Percentiles rank a stretch among this genome's conserved stretches.
phyloP scores from a whole-genome alignment of 1,140 invertebrate genomes.

The Papilio dardanus region DNA sequence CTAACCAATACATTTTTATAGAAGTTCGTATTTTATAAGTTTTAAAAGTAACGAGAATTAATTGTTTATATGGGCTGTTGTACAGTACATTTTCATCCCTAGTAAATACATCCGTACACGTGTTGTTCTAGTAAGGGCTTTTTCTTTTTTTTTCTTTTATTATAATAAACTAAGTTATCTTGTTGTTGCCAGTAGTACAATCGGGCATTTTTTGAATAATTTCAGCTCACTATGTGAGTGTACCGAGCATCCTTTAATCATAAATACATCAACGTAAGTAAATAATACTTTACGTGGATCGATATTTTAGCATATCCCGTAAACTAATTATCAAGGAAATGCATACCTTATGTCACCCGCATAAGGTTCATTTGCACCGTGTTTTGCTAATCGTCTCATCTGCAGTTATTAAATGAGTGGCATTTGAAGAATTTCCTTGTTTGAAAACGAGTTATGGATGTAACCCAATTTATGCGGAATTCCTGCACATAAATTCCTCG shows the following conservation, averaged over 20 bases:
- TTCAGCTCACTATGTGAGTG: not conserved
- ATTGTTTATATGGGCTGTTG: too few species aligned
- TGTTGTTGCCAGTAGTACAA: not conserved
- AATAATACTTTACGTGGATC: not conserved
- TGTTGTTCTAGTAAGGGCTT: too few species aligned
- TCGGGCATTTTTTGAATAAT: not conserved
- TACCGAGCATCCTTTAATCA: constrained; percentile 1
- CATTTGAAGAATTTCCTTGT: constrained; percentile 27
- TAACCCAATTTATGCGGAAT: constrained; percentile 27
- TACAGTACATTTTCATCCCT: too few species aligned
- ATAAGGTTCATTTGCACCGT: not conserved
- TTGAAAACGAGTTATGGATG: constrained; percentile 30
- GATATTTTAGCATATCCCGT: not conserved
- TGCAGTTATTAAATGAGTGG: constrained; percentile 28
- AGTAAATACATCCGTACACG: too few species aligned
- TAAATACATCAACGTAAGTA: not conserved
- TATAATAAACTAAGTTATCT: not conserved
- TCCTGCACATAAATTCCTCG: not conserved
- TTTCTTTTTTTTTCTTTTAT: too few species aligned
- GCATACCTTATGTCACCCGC: not conserved
- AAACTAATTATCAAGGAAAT: not conserved
- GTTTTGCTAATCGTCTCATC: constrained; percentile 14
- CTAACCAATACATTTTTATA: too few species aligned
- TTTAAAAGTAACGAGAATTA: too few species aligned
- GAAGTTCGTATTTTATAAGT: too few species aligned